phyloP scores from a whole-genome alignment of 2,113 vertebrate species.

The Myiozetetes cayanensis region DNA sequence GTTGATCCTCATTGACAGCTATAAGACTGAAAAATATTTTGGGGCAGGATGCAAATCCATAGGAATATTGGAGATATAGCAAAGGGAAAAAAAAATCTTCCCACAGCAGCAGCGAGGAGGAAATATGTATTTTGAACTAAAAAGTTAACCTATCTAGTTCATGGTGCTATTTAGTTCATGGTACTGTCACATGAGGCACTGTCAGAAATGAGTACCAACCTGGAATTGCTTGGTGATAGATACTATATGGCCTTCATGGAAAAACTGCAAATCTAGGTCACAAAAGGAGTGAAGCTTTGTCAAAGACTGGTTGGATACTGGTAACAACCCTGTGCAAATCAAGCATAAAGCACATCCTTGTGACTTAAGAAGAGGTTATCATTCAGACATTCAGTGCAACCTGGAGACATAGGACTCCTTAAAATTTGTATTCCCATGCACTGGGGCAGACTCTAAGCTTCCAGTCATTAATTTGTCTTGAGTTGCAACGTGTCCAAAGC shows the following conservation, averaged over 20 bases:
- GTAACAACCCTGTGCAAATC: neutral
- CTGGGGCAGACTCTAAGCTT: neutral
- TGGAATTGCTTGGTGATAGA: neutral
- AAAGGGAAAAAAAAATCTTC: neutral
- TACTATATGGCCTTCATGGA: neutral
- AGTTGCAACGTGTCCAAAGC: neutral
- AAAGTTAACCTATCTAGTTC: neutral
- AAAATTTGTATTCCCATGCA: neutral
- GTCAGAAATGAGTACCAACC: neutral
- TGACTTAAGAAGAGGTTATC: neutral
- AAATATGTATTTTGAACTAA: neutral
- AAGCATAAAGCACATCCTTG: neutral
- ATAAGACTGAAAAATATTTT: slow-evolving; percentile 14
- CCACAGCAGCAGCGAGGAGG: neutral
- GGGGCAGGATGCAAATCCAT: neutral
- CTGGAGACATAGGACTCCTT: neutral
- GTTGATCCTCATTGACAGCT: slow-evolving; percentile 37
- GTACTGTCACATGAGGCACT: neutral
- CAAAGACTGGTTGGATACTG: neutral
- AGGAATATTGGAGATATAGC: neutral
- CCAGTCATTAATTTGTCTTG: neutral
- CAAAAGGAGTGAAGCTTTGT: neutral
- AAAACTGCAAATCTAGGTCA: neutral
- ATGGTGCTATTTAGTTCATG: neutral
- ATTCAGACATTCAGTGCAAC: neutral